phyloP scores from a whole-genome alignment of 1,140 invertebrate species.

The Carcinoscorpius rotundicauda region DNA sequence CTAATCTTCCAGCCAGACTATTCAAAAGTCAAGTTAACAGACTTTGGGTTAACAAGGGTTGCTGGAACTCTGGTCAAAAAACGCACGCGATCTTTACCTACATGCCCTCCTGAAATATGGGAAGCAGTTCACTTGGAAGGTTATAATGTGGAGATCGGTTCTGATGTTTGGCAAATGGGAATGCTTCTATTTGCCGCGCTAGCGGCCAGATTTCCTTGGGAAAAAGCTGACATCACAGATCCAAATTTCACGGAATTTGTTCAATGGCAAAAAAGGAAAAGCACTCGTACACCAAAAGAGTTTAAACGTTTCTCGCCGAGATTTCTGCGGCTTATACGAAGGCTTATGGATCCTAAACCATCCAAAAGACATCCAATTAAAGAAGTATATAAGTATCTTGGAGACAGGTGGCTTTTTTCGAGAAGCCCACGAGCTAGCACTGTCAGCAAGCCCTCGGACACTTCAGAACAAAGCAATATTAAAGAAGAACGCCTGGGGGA shows the following conservation, averaged over 20 bases:
- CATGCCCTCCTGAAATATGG: constrained; percentile 72
- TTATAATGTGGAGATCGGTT: constrained; percentile 58
- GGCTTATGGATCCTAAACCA: constrained; percentile 56
- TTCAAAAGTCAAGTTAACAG: constrained; percentile 74
- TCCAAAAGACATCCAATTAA: constrained; percentile 56
- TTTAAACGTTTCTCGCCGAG: constrained; percentile 49
- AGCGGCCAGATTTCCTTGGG: constrained; percentile 89
- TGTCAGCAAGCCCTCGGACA: too few species aligned
- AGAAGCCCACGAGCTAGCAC: background rate
- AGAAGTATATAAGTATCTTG: constrained; percentile 40
- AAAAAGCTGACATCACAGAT: constrained; percentile 60
- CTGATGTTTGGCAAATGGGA: constrained; percentile 94
- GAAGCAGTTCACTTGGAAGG: constrained; percentile 66
- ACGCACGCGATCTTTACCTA: constrained; percentile 25
- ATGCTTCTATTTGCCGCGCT: constrained; percentile 85
- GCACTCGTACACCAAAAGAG: constrained; percentile 49
- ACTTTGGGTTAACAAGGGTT: constrained; percentile 74
- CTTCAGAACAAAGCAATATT: too few species aligned
- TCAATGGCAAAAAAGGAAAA: constrained; percentile 54
- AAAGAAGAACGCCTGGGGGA: too few species aligned
- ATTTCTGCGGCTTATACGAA: constrained; percentile 52
- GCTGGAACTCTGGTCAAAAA: constrained; percentile 52
- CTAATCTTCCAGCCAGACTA: constrained; percentile 28
- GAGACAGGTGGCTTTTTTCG: constrained; percentile 16
- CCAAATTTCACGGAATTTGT: constrained; percentile 44